Conservation (phyloP, 2,113 vertebrate species). For the Cyprinodon variegatus region DNA sequence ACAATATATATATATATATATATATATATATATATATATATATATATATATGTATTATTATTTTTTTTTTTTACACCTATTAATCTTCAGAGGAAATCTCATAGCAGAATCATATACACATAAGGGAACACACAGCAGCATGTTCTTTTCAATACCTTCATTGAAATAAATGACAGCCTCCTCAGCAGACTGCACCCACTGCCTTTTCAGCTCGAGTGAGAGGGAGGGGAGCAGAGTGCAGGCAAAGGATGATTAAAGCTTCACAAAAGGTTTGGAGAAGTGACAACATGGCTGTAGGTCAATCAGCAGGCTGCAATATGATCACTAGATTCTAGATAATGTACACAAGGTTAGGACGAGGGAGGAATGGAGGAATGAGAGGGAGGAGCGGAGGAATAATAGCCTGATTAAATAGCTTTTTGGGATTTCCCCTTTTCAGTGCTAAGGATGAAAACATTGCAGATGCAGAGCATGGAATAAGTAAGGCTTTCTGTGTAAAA, state of each 20-base stretch:
- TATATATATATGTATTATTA: no score
- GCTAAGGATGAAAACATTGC: conserved; percentile 30
- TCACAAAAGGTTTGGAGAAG: conserved; percentile 67
- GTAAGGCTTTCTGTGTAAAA: conserved; percentile 23
- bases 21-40: no score
- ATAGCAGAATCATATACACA: conserved; percentile 18
- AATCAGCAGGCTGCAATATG: conserved; percentile 76
- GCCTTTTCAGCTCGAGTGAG: conserved; percentile 38
- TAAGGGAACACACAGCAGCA: conserved; percentile 22
- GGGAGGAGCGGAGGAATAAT: conserved; percentile 20
- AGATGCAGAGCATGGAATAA: conserved; percentile 25
- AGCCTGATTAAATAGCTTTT: conserved; percentile 53
- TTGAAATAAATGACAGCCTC: conserved; percentile 73
- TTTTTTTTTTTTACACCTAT: no score
- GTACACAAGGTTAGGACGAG: conserved; percentile 18
- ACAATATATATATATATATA: no score
- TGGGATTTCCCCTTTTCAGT: conserved; percentile 10
- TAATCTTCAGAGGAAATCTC: no score
- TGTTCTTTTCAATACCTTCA: conserved; percentile 58
- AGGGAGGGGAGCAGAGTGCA: background rate
- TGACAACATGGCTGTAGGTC: conserved; percentile 72
- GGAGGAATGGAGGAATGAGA: conserved; percentile 1
- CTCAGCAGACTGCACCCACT: conserved; percentile 65
- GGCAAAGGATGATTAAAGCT: conserved; percentile 72
- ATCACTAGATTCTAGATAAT: conserved; percentile 66